Conservation (phyloP, 2,888 invertebrate species). For the Ophraella communa region DNA sequence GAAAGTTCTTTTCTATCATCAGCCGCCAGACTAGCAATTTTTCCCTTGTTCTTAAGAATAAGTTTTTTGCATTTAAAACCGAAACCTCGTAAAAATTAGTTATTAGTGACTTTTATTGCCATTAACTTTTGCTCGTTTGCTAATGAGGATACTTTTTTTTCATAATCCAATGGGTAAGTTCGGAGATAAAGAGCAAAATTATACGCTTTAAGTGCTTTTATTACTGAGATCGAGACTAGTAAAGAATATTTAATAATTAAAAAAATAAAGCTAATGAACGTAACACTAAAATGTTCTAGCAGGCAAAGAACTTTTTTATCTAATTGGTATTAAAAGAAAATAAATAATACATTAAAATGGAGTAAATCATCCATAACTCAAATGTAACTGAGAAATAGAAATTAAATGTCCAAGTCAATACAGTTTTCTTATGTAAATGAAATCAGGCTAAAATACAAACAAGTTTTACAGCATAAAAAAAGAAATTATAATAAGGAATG, state of each 20-base stretch:
- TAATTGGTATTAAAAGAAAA: too few species aligned
- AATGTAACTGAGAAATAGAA: too few species aligned
- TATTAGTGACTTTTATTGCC: conserved; percentile 22
- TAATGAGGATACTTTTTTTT: conserved; percentile 18
- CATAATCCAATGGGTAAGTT: background rate
- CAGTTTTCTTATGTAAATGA: too few species aligned
- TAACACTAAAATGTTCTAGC: too few species aligned
- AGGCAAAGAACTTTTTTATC: too few species aligned
- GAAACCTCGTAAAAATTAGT: conserved; percentile 22
- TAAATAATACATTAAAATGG: too few species aligned
- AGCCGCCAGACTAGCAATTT: background rate
- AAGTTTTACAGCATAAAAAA: too few species aligned
- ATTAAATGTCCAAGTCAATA: too few species aligned
- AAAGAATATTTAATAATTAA: background rate
- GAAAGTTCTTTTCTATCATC: background rate
- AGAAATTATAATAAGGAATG: too few species aligned
- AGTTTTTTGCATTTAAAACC: conserved; percentile 18
- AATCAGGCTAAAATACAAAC: too few species aligned
- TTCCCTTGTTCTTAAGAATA: conserved; percentile 1
- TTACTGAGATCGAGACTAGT: background rate
- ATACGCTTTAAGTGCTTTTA: conserved; percentile 1
- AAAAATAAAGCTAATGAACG: too few species aligned
- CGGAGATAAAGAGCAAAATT: background rate
- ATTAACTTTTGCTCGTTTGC: conserved; percentile 16
- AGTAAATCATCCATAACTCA: too few species aligned